Conservation (phyloP, 2,888 invertebrate species). For the Dryomyza anilis region DNA sequence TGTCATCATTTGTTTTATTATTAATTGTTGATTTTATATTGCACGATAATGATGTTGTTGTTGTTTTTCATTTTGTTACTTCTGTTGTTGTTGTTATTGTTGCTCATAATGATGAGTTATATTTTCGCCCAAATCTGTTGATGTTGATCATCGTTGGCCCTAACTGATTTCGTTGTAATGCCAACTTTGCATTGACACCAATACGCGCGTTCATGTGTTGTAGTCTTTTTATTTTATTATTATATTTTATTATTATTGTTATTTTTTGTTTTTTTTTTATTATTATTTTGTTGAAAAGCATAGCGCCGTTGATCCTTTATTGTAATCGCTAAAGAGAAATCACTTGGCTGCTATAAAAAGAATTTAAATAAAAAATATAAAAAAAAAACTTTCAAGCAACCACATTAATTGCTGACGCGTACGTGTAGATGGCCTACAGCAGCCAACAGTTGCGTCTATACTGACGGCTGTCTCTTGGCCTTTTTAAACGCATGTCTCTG, state of each 20-base stretch:
- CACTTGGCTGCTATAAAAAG: not conserved
- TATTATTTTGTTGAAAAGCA: no score
- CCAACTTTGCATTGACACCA: slow-evolving; percentile 4
- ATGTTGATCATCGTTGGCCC: not conserved
- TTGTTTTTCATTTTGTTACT: not conserved
- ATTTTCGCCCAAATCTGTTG: not conserved
- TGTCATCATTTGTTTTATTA: no score
- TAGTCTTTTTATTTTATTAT: not conserved
- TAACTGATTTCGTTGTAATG: slow-evolving; percentile 1
- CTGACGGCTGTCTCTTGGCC: not conserved
- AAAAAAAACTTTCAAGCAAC: not conserved
- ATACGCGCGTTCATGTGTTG: not conserved
- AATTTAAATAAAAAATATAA: not conserved
- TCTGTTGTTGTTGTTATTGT: not conserved
- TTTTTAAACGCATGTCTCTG: no score
- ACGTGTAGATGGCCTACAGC: not conserved
- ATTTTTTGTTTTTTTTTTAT: not conserved
- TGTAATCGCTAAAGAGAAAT: slow-evolving; percentile 1
- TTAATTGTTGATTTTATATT: no score
- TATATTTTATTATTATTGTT: not conserved
- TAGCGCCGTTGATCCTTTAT: no score
- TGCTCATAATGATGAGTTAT: not conserved
- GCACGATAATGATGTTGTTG: no score
- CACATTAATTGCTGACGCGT: not conserved
- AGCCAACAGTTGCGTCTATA: not conserved